These are phyloP conservation scores for Drosophila anomalata DNA, from an alignment of 2,888 invertebrate species.

Conservation along the genomic window DNA sequence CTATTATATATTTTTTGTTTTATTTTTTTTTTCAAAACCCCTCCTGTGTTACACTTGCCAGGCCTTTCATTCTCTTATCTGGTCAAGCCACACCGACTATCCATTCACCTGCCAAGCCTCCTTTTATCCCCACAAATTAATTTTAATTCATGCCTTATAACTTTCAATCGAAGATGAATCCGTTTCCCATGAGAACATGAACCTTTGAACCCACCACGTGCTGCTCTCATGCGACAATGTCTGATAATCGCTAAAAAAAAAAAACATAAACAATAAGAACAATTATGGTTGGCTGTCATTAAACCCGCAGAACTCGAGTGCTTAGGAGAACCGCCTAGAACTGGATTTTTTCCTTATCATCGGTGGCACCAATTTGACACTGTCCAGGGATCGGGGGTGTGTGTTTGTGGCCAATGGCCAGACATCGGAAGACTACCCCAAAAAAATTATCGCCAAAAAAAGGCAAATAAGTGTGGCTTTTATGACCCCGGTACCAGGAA, in stretches of 20 bases:
- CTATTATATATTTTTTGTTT: no score
- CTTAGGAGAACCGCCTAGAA: slow-evolving; percentile 46
- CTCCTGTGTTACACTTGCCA: neutral
- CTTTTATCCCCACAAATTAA: slow-evolving; percentile 21
- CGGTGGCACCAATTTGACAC: slow-evolving; percentile 30
- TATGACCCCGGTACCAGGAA: slow-evolving; percentile 23
- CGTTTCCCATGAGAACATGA: slow-evolving; percentile 11
- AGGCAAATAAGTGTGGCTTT: slow-evolving; percentile 24
- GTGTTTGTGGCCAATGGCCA: slow-evolving; percentile 1
- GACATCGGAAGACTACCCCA: slow-evolving; percentile 43
- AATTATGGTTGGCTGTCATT: slow-evolving; percentile 43
- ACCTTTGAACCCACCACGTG: slow-evolving; percentile 54
- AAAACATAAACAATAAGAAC: slow-evolving; percentile 43
- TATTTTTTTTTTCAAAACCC: no score
- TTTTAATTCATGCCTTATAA: slow-evolving; percentile 9
- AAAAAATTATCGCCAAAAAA: slow-evolving; percentile 33
- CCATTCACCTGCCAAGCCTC: slow-evolving; percentile 43
- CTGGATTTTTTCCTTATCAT: slow-evolving; percentile 51
- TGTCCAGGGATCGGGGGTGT: slow-evolving; percentile 18
- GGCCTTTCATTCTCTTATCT: slow-evolving; percentile 34
- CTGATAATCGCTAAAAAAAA: slow-evolving; percentile 39
- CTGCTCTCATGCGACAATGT: slow-evolving; percentile 19
- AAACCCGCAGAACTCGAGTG: slow-evolving; percentile 37
- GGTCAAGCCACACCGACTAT: slow-evolving; percentile 42
- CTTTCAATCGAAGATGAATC: slow-evolving; percentile 15